Percentiles rank a stretch among this genome's conserved stretches.
Evolutionary conservation across 2,888 invertebrate genomes (phyloP).

Genomic region (Stenoptilia bipunctidactyla): DNA sequence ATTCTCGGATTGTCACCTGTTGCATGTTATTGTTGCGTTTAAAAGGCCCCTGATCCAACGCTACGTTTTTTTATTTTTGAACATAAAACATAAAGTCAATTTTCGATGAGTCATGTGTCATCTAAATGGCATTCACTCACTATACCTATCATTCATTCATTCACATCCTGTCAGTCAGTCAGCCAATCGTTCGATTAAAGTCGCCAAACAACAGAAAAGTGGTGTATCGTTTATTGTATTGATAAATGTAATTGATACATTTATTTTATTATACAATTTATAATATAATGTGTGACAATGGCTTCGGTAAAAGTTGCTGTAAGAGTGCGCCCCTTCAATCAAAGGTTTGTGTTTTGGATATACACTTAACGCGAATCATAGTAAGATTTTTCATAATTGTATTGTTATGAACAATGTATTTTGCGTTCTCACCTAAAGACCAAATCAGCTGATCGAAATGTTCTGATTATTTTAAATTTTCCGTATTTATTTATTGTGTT

Average conservation of each 20-base stretch:
- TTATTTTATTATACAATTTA: constrained; percentile 34
- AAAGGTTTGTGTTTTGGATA: constrained; percentile 72
- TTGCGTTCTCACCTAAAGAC: constrained; percentile 19
- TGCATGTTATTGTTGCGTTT: too few species aligned
- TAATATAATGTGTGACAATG: constrained; percentile 76
- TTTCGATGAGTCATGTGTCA: too few species aligned
- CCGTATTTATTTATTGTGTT: neutral
- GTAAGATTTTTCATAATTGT: constrained; percentile 28
- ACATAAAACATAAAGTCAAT: too few species aligned
- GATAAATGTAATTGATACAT: constrained; percentile 43
- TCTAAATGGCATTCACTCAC: too few species aligned
- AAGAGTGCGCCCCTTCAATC: constrained; percentile 90
- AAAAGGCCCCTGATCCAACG: too few species aligned
- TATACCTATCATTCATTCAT: too few species aligned
- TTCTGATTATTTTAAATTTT: constrained; percentile 6
- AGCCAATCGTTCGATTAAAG: constrained; percentile 5
- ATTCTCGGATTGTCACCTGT: too few species aligned
- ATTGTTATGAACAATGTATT: constrained; percentile 22
- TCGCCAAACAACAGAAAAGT: constrained; percentile 4
- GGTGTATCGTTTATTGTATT: constrained; percentile 40
- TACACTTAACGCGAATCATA: constrained; percentile 17
- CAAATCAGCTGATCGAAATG: constrained; percentile 12
- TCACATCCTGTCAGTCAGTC: too few species aligned
- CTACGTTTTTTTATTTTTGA: too few species aligned
- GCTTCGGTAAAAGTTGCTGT: constrained; percentile 94